These are phyloP conservation scores for Chiroxiphia lanceolata DNA, from an alignment of 2,797 vertebrate species.

Conservation along the genomic window DNA sequence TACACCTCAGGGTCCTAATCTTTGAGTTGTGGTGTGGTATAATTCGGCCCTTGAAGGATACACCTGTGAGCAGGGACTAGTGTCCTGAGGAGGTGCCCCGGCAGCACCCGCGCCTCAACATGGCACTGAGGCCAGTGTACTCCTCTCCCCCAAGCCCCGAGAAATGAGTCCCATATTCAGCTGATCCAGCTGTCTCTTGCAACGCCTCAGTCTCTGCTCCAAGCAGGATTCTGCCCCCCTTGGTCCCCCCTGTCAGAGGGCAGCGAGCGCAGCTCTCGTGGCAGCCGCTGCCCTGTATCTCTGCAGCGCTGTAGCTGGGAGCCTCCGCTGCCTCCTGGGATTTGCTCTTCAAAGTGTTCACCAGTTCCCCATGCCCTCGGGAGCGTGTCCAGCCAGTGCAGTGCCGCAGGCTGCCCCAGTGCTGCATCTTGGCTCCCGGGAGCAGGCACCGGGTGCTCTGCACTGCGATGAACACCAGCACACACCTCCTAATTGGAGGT, in stretches of 20 bases:
- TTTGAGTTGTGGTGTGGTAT: neutral
- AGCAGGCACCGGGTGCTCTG: neutral
- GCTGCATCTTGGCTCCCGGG: rapidly evolving
- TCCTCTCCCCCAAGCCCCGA: rapidly evolving
- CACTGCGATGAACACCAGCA: rapidly evolving
- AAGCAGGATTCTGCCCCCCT: neutral
- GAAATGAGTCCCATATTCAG: rapidly evolving
- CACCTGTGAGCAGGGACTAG: rapidly evolving
- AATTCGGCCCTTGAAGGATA: neutral
- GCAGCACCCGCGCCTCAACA: rapidly evolving
- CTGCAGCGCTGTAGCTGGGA: rapidly evolving
- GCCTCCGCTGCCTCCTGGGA: rapidly evolving
- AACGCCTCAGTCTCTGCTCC: rapidly evolving
- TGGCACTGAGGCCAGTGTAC: rapidly evolving
- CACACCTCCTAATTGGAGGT: neutral
- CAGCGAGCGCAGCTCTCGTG: rapidly evolving
- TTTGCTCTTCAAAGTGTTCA: rapidly evolving
- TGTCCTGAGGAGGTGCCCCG: rapidly evolving
- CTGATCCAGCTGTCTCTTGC: rapidly evolving
- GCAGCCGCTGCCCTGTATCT: rapidly evolving
- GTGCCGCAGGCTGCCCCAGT: neutral
- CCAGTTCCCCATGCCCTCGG: neutral
- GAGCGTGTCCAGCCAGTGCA: rapidly evolving
- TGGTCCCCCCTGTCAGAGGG: neutral
- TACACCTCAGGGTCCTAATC: neutral